Evolutionary conservation across 2,113 vertebrate genomes (phyloP), one percentile per base, ranked within the genome.

Genomic region (Brienomyrus brachyistius): DNA sequence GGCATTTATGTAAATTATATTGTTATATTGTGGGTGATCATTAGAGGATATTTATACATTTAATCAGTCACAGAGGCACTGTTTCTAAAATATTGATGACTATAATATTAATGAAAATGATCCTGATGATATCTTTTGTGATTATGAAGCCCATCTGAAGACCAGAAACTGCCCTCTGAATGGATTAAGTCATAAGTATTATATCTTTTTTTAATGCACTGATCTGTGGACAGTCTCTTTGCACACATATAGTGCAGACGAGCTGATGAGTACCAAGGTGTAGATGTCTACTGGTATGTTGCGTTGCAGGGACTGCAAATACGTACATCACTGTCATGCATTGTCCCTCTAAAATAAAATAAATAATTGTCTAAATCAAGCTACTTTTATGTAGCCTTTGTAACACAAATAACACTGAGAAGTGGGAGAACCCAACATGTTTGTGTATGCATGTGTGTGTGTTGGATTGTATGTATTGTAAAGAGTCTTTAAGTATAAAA

Each of bases 101-200:
- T 80, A 80, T 19, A 43, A 80, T 80, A 80, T 80, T 80, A 80
- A 80, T 80, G 35, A 80, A 80, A 80, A 80, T 43, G 74, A 80
- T 80, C 74, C 74, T 80, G 31, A 43, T 43, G 74, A 80, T 77
- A 77, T 77, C 31, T 40, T 77, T 1, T 17, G 70, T 77, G 70
- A 77, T 66, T 77, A 77, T 40, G 8, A 77, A 77, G 31, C 31
- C 31, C 70, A 40, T 43, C 31, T 15, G 74, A 35, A 80, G 74
- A 43, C 74, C 31, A 43, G 31, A 80, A 43, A 80, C 35, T 43
- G 74, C 35, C 17, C 35, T 80, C 17, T 11, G 13, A 43, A 80
- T 80, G 74, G 74, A 80, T 80, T 80, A 80, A 80, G 35, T 43
- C 74, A 80, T 80, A 43, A 80, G 74, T 35, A 80, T 13, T 80